phyloP scores from a whole-genome alignment of 2,113 vertebrate genomes.

The Leucopsar rothschildi region DNA sequence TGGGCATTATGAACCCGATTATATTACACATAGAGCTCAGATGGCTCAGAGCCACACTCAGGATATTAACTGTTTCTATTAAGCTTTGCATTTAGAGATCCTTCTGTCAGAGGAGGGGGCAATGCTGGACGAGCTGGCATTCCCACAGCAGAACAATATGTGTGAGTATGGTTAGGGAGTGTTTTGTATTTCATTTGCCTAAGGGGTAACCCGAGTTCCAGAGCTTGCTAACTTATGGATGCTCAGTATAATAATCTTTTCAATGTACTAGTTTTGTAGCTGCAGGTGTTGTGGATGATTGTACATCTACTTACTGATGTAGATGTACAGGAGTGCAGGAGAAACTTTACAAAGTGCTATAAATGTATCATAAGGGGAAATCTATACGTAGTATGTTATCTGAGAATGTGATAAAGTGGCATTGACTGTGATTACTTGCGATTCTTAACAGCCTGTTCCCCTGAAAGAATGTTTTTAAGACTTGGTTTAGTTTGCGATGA shows the following conservation, averaged over 20 bases:
- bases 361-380: neutral
- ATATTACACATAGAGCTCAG: slow-evolving; percentile 28
- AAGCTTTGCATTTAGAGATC: slow-evolving; percentile 7
- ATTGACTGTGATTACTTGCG: neutral
- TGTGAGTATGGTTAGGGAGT: neutral
- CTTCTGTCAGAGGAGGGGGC: neutral
- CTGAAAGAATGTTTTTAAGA: neutral
- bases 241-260: neutral
- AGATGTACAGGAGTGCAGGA: neutral
- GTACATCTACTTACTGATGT: neutral
- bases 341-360: neutral
- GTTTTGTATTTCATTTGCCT: neutral
- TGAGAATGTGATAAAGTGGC: neutral
- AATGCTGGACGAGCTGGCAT: neutral
- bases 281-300: neutral
- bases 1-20: slow-evolving; percentile 36
- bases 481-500: neutral
- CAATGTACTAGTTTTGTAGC: neutral
- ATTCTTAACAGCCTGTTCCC: neutral
- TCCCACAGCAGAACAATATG: neutral
- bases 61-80: slow-evolving; percentile 53
- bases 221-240: neutral
- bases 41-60: neutral
- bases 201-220: neutral
- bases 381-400: neutral